Percentiles rank a stretch among this genome's conserved stretches.
Conservation (phyloP, 2,888 invertebrate species). For the Coleophora deauratella region DNA sequence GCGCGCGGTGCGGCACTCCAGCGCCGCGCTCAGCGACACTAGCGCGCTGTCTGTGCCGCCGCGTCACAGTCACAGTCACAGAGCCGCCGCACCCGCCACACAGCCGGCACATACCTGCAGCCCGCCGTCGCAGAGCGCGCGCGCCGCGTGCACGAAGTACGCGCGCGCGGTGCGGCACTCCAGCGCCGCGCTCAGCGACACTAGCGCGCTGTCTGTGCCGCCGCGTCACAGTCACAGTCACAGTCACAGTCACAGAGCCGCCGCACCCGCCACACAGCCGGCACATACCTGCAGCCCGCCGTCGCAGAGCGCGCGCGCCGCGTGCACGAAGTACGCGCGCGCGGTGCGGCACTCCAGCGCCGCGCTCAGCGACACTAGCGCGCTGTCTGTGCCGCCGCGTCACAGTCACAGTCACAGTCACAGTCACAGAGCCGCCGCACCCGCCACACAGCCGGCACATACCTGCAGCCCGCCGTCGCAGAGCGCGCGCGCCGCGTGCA, state of each 20-base stretch:
- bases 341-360: conserved; percentile 88
- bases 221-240: not conserved
- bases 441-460: conserved; percentile 78
- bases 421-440: too few relatives aligned
- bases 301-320: conserved; percentile 85
- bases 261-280: conserved; percentile 11
- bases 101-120: conserved; percentile 61
- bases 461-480: conserved; percentile 78
- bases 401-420: too few relatives aligned
- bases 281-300: conserved; percentile 64
- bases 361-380: conserved; percentile 77
- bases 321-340: conserved; percentile 86
- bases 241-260: not conserved
- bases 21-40: conserved; percentile 77
- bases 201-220: not conserved
- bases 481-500: conserved; percentile 23
- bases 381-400: too few relatives aligned
- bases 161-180: not conserved
- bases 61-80: too few relatives aligned
- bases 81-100: too few relatives aligned
- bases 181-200: not conserved
- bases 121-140: conserved; percentile 77
- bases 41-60: too few relatives aligned
- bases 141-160: not conserved
- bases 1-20: conserved; percentile 89